Evolutionary conservation across 2,888 invertebrate genomes (phyloP).

Genomic region (Gortyna flavago): DNA sequence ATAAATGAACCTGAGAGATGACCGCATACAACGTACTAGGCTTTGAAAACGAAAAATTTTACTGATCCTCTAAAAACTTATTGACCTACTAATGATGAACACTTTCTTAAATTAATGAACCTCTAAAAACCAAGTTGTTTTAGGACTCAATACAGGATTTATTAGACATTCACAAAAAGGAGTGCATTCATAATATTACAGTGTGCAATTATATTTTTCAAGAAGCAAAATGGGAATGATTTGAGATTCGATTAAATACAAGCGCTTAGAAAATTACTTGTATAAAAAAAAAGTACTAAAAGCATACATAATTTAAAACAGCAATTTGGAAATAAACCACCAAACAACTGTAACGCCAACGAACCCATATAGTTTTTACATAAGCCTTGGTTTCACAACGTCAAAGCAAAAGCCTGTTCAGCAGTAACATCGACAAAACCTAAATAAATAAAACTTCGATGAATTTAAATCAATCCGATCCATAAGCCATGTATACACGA

Average conservation of each 20-base stretch:
- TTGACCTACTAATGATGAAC: neutral
- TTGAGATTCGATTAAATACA: too few species aligned
- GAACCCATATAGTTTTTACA: constrained; percentile 14
- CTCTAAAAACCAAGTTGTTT: too few species aligned
- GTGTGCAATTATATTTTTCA: too few species aligned
- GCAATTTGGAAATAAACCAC: neutral
- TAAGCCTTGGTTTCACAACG: constrained; percentile 19
- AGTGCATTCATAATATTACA: too few species aligned
- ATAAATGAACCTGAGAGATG: too few species aligned
- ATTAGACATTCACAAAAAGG: too few species aligned
- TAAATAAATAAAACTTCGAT: constrained; percentile 55
- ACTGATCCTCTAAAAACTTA: neutral
- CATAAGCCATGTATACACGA: constrained; percentile 7
- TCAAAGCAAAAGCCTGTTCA: constrained; percentile 3
- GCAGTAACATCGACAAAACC: constrained; percentile 33
- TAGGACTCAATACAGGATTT: too few species aligned
- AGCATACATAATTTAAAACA: neutral
- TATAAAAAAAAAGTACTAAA: neutral
- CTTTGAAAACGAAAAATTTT: too few species aligned
- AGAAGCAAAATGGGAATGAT: too few species aligned
- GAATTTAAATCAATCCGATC: constrained; percentile 55
- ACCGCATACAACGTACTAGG: too few species aligned
- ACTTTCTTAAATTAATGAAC: too few species aligned
- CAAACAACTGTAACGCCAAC: neutral
- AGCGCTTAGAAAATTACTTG: neutral